Base-by-base conservation (phyloP, 1,140 invertebrate genomes). In the Hypothenemus hampei region DNA sequence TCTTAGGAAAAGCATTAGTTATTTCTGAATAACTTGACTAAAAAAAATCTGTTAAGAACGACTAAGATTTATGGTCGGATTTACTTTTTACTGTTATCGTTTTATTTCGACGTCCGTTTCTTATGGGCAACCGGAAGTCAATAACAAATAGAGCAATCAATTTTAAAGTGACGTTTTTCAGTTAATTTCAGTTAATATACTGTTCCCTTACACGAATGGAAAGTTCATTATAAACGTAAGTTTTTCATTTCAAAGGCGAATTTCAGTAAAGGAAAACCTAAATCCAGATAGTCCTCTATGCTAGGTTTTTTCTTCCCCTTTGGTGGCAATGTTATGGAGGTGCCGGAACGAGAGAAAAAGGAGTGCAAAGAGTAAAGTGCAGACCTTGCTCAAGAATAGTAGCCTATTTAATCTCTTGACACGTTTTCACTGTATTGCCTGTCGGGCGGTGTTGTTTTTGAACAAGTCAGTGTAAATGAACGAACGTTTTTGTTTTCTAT, bases 1-100 rank as follows among this genome's bases (percentile, higher is more conserved):
- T 49, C 47, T 49, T 49, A 49, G 47, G 47, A 39, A 49, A 49
- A 37, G 33, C 47, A 49, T 49, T 49, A 49, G 47, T 49, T 49
- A 49, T 39, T 49, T 29, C 33, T 22, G 47, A 49, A 47, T 35
- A 47, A 35, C 26, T 8, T 5, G 11, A 47, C 18, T 47, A 33
- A 47, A 47, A 40, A 41, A 29, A 47, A 47, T 47, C 44, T 35
- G 26, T 47, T 47, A 47, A 47, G 22, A 47, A 29, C 44, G 3
- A n/a, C 15, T 7, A 33, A 47, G 44, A 47, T 47, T 47, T 47
- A 47, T 47, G 29, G 44, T 11, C 7, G 11, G 21, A 23, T 44
- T 24, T 15, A 8, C 22, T 44, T 44, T 24, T 44, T 44, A n/a
- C n/a, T n/a, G n/a, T n/a, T n/a, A n/a, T n/a, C n/a, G n/a, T n/a